Percentiles rank a stretch among this genome's conserved stretches.
Evolutionary conservation across 2,888 invertebrate genomes (phyloP).

Genomic region (Craniophora ligustri): DNA sequence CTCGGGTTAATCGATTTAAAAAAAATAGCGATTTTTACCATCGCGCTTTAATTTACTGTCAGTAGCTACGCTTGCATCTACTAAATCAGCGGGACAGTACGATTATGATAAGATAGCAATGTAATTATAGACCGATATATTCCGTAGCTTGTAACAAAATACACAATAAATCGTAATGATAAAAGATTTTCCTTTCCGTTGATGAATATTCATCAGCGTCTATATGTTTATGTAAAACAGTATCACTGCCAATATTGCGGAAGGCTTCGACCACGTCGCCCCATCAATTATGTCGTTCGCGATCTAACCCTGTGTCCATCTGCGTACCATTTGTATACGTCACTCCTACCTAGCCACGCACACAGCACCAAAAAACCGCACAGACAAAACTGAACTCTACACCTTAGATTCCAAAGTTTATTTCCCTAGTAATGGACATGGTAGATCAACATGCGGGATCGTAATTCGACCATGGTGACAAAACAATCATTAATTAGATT

Average conservation of each 20-base stretch:
- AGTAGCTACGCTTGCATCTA: no score
- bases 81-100: no score
- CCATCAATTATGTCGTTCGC: slow-evolving; percentile 82
- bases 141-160: background rate
- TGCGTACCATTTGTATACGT: slow-evolving; percentile 80
- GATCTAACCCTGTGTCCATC: slow-evolving; percentile 82
- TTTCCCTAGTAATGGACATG: slow-evolving; percentile 22
- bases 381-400: slow-evolving; percentile 53
- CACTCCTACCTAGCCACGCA: slow-evolving; percentile 64
- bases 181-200: slow-evolving; percentile 49
- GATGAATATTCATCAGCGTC: slow-evolving; percentile 65
- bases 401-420: slow-evolving; percentile 40
- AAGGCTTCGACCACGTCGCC: slow-evolving; percentile 64
- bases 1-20: no score
- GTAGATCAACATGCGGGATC: slow-evolving; percentile 63
- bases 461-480: slow-evolving; percentile 73
- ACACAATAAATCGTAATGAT: slow-evolving; percentile 40
- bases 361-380: slow-evolving; percentile 36
- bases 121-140: background rate
- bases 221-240: slow-evolving; percentile 58
- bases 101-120: no score
- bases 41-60: no score
- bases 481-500: slow-evolving; percentile 80
- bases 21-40: no score
- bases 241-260: slow-evolving; percentile 65